A percentile compares a stretch with the other conserved stretches of the same genome.
phyloP scores from a whole-genome alignment of 2,888 invertebrate genomes.

The Orthosia incerta region DNA sequence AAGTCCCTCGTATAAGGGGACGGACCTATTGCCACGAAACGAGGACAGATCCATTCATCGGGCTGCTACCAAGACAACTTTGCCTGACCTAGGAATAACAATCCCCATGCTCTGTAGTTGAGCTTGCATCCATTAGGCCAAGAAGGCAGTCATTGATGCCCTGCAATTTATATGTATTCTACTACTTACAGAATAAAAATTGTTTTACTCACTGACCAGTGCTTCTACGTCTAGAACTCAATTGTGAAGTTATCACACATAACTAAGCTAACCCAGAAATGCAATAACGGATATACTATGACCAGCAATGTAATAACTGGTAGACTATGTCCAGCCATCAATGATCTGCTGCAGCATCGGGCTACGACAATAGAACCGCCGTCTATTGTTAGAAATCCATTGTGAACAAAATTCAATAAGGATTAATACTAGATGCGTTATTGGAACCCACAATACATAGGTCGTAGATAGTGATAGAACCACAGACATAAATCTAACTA shows the following conservation, averaged over 20 bases:
- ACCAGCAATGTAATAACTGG: neutral
- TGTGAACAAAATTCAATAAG: neutral
- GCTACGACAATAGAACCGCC: neutral
- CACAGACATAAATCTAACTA: no score
- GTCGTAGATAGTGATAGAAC: neutral
- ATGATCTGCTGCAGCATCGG: neutral
- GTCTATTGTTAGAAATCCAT: neutral
- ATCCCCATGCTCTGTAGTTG: neutral
- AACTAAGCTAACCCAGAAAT: neutral
- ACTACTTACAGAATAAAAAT: neutral
- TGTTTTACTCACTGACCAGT: neutral
- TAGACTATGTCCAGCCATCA: neutral
- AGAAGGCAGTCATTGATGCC: neutral
- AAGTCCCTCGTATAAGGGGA: neutral
- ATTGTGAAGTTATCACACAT: neutral
- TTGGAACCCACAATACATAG: neutral
- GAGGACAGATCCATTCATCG: no score
- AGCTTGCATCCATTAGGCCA: neutral
- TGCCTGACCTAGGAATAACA: neutral
- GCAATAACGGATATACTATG: neutral
- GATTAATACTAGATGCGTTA: neutral
- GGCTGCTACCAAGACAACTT: no score
- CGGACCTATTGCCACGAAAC: neutral
- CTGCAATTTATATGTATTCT: neutral
- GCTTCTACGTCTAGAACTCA: neutral